phyloP scores from a whole-genome alignment of 2,113 vertebrate genomes.

The Albula glossodonta region DNA sequence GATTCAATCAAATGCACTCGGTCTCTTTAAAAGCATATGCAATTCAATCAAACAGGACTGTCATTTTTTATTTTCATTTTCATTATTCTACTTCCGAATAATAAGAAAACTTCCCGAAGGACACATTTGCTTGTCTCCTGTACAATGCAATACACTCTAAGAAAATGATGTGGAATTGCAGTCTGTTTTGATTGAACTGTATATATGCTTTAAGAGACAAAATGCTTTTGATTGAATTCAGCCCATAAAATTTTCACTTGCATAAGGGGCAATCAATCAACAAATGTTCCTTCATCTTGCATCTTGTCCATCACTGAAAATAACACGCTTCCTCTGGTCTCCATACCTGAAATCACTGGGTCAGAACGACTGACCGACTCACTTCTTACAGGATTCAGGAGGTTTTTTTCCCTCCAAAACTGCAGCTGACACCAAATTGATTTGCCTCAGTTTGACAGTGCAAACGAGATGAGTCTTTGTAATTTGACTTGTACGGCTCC shows the following conservation, averaged over 20 bases:
- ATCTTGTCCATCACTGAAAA: too few relatives aligned
- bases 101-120: too few relatives aligned
- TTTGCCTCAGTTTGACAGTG: slow-evolving; percentile 7
- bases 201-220: too few relatives aligned
- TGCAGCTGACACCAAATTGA: background rate
- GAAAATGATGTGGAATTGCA: too few relatives aligned
- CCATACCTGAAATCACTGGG: background rate
- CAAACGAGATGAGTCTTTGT: slow-evolving; percentile 22
- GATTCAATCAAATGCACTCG: background rate
- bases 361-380: background rate
- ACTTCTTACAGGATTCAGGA: background rate
- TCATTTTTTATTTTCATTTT: background rate
- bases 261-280: background rate
- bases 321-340: too few relatives aligned
- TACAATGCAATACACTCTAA: too few relatives aligned
- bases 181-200: too few relatives aligned
- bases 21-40: too few relatives aligned
- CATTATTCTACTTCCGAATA: too few relatives aligned
- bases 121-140: too few relatives aligned
- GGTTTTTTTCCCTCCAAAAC: background rate
- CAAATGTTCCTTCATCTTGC: background rate
- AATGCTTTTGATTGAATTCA: too few relatives aligned
- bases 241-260: background rate
- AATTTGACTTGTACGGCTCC: slow-evolving; percentile 27
- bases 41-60: background rate